Percentiles rank a stretch among this genome's conserved stretches.
Evolutionary conservation across 2,797 vertebrate species (phyloP).

Genomic region (Tenualosa ilisha): DNA sequence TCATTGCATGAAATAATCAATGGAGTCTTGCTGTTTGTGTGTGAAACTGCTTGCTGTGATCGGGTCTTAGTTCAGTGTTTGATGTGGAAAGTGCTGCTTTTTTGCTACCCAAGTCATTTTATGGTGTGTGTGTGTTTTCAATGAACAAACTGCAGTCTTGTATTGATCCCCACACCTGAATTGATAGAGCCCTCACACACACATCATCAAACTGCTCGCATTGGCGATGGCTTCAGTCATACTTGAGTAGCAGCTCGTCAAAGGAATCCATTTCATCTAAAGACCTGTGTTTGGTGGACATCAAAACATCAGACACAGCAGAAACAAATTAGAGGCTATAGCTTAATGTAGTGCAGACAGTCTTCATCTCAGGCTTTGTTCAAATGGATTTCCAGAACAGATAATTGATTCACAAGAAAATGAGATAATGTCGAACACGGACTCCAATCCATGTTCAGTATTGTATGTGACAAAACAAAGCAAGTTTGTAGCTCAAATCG

Average conservation of each 20-base stretch:
- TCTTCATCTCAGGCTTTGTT: background rate
- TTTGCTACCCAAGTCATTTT: background rate
- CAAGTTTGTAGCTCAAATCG: too few species aligned
- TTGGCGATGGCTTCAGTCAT: background rate
- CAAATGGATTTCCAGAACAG: background rate
- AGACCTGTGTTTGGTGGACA: background rate
- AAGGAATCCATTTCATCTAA: background rate
- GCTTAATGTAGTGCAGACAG: background rate
- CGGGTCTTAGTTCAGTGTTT: background rate
- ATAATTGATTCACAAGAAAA: background rate
- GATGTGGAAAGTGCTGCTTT: background rate
- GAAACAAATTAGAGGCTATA: background rate
- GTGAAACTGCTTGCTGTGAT: background rate
- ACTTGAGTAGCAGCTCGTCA: background rate
- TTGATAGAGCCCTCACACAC: background rate
- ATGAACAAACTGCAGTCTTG: constrained; percentile 44
- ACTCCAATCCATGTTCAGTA: background rate
- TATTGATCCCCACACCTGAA: constrained; percentile 52
- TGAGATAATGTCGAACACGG: background rate
- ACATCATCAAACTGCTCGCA: background rate
- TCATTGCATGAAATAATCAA: too few species aligned
- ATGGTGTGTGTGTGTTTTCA: constrained; percentile 31
- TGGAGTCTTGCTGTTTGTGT: background rate
- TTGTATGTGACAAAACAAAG: background rate
- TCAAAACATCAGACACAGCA: background rate